Conservation (phyloP, 2,113 vertebrate genomes). For the Pollachius pollachius region DNA sequence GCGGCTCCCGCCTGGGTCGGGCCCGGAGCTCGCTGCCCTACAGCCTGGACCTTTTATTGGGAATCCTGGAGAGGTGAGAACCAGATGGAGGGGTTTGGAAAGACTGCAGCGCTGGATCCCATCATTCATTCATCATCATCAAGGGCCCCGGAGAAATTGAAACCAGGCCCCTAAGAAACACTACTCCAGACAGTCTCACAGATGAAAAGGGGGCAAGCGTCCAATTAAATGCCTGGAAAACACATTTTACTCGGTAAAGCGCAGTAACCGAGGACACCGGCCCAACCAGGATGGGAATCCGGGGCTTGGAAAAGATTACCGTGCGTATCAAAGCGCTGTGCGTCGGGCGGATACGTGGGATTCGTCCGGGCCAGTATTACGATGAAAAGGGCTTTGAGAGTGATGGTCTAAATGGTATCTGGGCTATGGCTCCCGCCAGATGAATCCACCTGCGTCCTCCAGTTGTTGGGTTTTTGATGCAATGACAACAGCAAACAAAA, state of each 20-base stretch:
- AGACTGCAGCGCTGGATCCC: conserved; percentile 55
- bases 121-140: conserved; percentile 75
- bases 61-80: conserved; percentile 72
- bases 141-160: conserved; percentile 68
- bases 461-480: too few species aligned
- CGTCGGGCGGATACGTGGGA: conserved; percentile 23
- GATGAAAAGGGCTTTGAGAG: conserved; percentile 14
- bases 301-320: conserved; percentile 62
- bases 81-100: conserved; percentile 72
- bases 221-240: conserved; percentile 73
- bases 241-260: conserved; percentile 52
- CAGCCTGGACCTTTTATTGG: conserved; percentile 57
- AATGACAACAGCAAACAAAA: too few species aligned
- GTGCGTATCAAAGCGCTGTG: conserved; percentile 39
- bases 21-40: conserved; percentile 30
- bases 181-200: conserved; percentile 61
- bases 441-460: too few species aligned
- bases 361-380: conserved; percentile 28
- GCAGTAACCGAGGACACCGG: conserved; percentile 41
- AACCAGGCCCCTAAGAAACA: conserved; percentile 68
- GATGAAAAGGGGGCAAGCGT: conserved; percentile 67
- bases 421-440: too few species aligned
- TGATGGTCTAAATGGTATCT: conserved; percentile 20
- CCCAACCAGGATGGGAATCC: conserved; percentile 43
- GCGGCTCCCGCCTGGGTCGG: conserved; percentile 29